Evolutionary conservation across 2,797 vertebrate genomes (phyloP), one percentile per base, ranked within the genome.

Genomic region (Manis pentadactyla): DNA sequence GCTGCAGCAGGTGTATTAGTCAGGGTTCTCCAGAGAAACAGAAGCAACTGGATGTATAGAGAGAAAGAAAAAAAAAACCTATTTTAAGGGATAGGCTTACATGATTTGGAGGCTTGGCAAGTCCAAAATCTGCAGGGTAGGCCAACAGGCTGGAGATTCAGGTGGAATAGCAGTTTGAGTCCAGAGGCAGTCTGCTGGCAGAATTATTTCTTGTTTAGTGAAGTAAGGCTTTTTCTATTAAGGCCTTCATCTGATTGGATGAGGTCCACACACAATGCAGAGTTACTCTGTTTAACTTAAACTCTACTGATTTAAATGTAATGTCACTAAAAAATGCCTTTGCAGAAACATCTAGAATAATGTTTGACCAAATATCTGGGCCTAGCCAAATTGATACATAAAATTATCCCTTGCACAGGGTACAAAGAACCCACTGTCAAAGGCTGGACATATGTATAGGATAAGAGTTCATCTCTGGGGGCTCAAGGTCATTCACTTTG

Each of bases 51-150:
- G 9, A 34, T 74, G 18, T 49, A 29, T 37, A 19, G 42, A 64
- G 27, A 63, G 15, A 59, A 7, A 86, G 9, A 27, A 51, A 82
- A 17, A 81, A 42, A 87, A n/a, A 71, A 27, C 74, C 74, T 82
- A 83, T 89, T 94, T 83, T 89, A 74, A 94, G 93, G 34, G 53
- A 94, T 88, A 0, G 11, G 59, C 31, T 94, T 49, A 89, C 49
- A 89, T 75, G 77, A 57, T 83, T 75, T 66, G 49, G 37, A 89
- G 57, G 49, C 77, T 64, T 94, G 59, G 53, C 49, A 94, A 89
- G 68, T 75, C 77, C 86, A 75, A 83, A 89, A 19, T 59, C 86
- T 74, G 9, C 49, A 66, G 59, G 68, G 69, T 88, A 93, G 59
- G 23, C 66, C 69, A 21, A 66, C 57, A 87, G 75, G 68, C 29